Conservation (phyloP, 2,113 vertebrate species). For the Strix aluco region DNA sequence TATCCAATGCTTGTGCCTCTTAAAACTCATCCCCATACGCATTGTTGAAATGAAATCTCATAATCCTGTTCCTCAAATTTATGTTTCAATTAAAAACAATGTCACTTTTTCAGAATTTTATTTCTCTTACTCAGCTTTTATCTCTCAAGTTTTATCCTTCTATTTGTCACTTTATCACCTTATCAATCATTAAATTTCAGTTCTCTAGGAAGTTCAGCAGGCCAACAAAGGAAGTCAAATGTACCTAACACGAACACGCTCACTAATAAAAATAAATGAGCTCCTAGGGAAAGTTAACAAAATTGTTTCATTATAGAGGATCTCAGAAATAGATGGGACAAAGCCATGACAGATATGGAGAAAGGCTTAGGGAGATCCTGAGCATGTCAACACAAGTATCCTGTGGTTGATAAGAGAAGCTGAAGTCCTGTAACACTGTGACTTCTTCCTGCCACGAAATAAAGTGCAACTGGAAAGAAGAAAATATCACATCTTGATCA, state of each 20-base stretch:
- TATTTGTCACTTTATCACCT: constrained; percentile 46
- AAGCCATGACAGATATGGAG: not conserved
- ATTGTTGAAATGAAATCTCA: constrained; percentile 59
- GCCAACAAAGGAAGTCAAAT: constrained; percentile 13
- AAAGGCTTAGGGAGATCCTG: not conserved
- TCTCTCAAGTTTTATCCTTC: constrained; percentile 38
- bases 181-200: constrained; percentile 49
- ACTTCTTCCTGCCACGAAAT: not conserved
- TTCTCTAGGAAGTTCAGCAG: not conserved
- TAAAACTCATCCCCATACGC: not conserved
- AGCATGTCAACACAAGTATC: not conserved
- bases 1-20: not conserved
- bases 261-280: constrained; percentile 40
- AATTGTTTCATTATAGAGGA: not conserved
- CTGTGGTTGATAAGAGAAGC: not conserved
- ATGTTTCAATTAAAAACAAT: constrained; percentile 65
- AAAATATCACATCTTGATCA: not conserved
- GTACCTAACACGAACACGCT: not conserved
- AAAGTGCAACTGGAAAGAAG: not conserved
- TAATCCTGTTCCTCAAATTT: constrained; percentile 61
- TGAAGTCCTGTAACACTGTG: not conserved
- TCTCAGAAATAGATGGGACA: not conserved
- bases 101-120: constrained; percentile 35
- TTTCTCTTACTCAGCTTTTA: constrained; percentile 51
- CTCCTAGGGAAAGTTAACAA: constrained; percentile 22